Evolutionary conservation across 1,140 invertebrate genomes (phyloP).

Genomic region (Monochamus saltuarius): DNA sequence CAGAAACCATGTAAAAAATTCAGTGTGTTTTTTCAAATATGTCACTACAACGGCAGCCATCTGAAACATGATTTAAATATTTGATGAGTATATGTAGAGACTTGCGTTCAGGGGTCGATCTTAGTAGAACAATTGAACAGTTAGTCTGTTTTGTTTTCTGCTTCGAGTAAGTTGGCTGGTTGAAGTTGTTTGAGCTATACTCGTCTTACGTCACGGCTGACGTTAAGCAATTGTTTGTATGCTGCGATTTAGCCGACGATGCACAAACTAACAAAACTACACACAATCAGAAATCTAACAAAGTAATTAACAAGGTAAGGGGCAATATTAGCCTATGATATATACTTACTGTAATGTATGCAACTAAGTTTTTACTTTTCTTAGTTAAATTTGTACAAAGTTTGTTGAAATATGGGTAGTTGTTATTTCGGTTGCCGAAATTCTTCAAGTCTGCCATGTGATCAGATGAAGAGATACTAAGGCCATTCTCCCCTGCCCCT

Average conservation of each 20-base stretch:
- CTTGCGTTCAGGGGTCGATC: no score
- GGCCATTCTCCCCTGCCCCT: slow-evolving; percentile 47
- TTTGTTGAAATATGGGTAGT: slow-evolving; percentile 53
- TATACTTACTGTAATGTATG: slow-evolving; percentile 37
- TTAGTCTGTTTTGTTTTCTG: no score
- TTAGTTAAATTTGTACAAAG: slow-evolving; percentile 49
- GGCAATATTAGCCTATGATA: no score
- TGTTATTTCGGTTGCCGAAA: slow-evolving; percentile 50
- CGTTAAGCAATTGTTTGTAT: no score
- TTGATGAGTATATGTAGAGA: no score
- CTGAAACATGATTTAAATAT: slow-evolving; percentile 54
- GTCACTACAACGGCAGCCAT: slow-evolving; percentile 59
- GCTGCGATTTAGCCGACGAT: no score
- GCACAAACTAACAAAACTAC: background rate
- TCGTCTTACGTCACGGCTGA: no score
- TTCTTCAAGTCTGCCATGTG: slow-evolving; percentile 52
- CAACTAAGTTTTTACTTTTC: slow-evolving; percentile 38
- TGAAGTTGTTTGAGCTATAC: no score
- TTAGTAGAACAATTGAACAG: no score
- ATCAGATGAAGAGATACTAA: slow-evolving; percentile 48
- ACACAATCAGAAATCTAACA: background rate
- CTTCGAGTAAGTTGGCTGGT: no score
- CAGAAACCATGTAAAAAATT: slow-evolving; percentile 53
- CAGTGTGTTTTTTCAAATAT: slow-evolving; percentile 58
- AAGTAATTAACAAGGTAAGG: background rate